Evolutionary conservation across 2,113 vertebrate genomes (phyloP).

Genomic region (Bos javanicus): DNA sequence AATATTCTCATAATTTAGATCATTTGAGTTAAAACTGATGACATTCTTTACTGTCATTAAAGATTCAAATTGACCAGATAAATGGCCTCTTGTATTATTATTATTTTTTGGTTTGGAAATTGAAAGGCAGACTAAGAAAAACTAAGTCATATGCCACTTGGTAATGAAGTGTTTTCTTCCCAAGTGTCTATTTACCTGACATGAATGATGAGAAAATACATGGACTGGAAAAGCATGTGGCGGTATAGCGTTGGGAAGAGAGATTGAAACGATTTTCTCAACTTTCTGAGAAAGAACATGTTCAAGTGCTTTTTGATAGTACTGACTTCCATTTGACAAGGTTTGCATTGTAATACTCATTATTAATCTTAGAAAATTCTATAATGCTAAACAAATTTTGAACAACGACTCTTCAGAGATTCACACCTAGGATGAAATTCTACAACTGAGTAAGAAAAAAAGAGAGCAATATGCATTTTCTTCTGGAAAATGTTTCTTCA

Average conservation of each 20-base stretch:
- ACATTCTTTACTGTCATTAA: not conserved
- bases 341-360: not conserved
- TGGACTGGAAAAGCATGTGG: not conserved
- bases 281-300: not conserved
- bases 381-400: not conserved
- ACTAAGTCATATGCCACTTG: not conserved
- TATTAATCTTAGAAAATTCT: not conserved
- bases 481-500: not conserved
- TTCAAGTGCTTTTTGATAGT: not conserved
- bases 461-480: not conserved
- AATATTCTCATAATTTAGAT: not conserved
- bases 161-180: not conserved
- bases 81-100: not conserved
- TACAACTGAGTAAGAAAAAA: not conserved
- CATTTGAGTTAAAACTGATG: not conserved
- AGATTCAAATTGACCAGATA: not conserved
- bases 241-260: not conserved
- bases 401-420: not conserved
- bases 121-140: constrained; percentile 1
- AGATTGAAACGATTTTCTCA: not conserved
- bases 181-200: not conserved
- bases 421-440: not conserved
- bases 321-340: not conserved
- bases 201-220: not conserved
- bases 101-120: not conserved